phyloP scores from a whole-genome alignment of 2,113 vertebrate genomes.

The Phoxinus phoxinus region DNA sequence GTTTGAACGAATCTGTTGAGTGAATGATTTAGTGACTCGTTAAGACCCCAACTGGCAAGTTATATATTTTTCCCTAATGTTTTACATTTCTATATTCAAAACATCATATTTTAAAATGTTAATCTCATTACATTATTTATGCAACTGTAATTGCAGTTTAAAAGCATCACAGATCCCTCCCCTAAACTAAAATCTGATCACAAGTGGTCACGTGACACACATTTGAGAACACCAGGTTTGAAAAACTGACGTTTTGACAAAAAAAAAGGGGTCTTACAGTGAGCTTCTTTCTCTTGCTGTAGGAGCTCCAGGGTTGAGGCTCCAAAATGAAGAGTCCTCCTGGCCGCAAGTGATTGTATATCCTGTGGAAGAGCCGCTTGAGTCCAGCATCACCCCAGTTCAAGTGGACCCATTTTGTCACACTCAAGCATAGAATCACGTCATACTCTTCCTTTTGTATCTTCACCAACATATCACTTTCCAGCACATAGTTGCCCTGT shows the following conservation, averaged over 20 bases:
- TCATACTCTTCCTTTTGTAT: constrained; percentile 86
- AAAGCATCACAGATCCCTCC: not conserved
- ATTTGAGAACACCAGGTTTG: not conserved
- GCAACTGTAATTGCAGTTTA: not conserved
- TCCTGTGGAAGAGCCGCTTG: constrained; percentile 84
- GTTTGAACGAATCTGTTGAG: not conserved
- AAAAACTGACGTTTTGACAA: constrained; percentile 22
- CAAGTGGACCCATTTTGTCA: constrained; percentile 92
- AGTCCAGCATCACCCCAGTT: constrained; percentile 91
- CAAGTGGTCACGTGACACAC: not conserved
- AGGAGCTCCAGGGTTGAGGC: constrained; percentile 90
- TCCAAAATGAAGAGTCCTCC: constrained; percentile 88
- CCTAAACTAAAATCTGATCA: not conserved
- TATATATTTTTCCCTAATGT: no score
- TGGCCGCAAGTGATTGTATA: constrained; percentile 84
- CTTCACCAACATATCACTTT: constrained; percentile 80
- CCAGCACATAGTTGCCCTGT: constrained; percentile 89
- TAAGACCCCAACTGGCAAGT: not conserved
- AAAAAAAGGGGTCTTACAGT: constrained; percentile 63
- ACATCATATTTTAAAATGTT: not conserved
- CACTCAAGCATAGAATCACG: constrained; percentile 87
- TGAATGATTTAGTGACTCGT: not conserved
- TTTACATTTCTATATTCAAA: not conserved
- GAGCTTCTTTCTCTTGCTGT: constrained; percentile 85
- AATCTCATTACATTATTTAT: not conserved